These are phyloP conservation scores for Oxycera nigricornis DNA, from an alignment of 2,888 invertebrate genomes.

Conservation along the genomic window DNA sequence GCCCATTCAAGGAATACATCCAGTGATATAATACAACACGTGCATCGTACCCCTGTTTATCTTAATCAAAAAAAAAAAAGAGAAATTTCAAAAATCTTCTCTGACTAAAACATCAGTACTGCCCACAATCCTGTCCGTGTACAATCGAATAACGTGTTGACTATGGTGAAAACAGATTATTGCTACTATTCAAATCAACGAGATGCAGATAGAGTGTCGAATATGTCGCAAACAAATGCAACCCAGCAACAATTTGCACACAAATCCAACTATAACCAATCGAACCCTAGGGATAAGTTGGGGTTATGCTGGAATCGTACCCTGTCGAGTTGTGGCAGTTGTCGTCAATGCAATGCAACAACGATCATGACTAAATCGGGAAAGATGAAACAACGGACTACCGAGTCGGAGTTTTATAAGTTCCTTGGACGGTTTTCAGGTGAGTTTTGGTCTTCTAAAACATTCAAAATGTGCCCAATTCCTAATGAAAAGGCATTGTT, in stretches of 20 bases:
- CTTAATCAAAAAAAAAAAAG: no score
- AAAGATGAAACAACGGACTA: constrained; percentile 11
- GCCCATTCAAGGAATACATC: no score
- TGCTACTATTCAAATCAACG: not conserved
- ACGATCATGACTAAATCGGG: not conserved
- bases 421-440: constrained; percentile 47
- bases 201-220: constrained; percentile 22
- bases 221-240: not conserved
- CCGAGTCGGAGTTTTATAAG: constrained; percentile 45
- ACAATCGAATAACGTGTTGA: no score
- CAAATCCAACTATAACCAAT: constrained; percentile 13
- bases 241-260: not conserved
- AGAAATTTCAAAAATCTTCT: no score
- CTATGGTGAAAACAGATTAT: constrained; percentile 2
- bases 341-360: constrained; percentile 19
- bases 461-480: no score
- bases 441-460: no score
- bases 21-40: no score
- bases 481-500: no score
- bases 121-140: no score
- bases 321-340: constrained; percentile 11
- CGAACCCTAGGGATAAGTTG: constrained; percentile 13
- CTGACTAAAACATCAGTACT: no score
- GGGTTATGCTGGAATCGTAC: constrained; percentile 25
- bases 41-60: no score